phyloP scores from a whole-genome alignment of 2,888 invertebrate genomes.

The Oscheius sp. region DNA sequence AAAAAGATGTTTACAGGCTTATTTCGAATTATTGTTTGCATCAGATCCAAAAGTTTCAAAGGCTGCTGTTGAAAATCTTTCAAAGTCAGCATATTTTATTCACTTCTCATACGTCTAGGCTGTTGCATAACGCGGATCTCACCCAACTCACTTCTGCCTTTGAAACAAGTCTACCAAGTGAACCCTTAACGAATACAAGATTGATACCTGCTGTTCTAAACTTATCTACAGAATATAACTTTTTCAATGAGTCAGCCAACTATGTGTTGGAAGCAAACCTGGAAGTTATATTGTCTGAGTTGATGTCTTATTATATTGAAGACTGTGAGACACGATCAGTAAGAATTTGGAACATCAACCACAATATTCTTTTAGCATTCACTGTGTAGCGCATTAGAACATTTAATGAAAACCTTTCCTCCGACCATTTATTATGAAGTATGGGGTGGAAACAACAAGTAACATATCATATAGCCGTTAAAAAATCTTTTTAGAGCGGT shows the following conservation, averaged over 20 bases:
- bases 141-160: constrained; percentile 11
- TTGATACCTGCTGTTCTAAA: constrained; percentile 16
- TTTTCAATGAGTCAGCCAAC: constrained; percentile 16
- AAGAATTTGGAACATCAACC: no score
- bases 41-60: constrained; percentile 17
- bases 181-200: constrained; percentile 5
- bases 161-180: constrained; percentile 11
- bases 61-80: constrained; percentile 4
- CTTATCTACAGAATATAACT: constrained; percentile 12
- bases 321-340: constrained; percentile 7
- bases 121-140: constrained; percentile 24
- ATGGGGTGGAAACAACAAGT: constrained; percentile 22
- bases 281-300: constrained; percentile 14
- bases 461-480: neutral
- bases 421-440: constrained; percentile 26
- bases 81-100: constrained; percentile 1
- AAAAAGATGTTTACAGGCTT: constrained; percentile 3
- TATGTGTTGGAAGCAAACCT: constrained; percentile 22
- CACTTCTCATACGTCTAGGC: neutral
- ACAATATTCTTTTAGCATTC: neutral
- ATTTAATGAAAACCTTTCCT: constrained; percentile 10
- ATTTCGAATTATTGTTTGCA: constrained; percentile 16
- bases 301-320: neutral
- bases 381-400: constrained; percentile 5
- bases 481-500: neutral